Conservation (phyloP, 2,113 vertebrate species). For the Thunnus thynnus region DNA sequence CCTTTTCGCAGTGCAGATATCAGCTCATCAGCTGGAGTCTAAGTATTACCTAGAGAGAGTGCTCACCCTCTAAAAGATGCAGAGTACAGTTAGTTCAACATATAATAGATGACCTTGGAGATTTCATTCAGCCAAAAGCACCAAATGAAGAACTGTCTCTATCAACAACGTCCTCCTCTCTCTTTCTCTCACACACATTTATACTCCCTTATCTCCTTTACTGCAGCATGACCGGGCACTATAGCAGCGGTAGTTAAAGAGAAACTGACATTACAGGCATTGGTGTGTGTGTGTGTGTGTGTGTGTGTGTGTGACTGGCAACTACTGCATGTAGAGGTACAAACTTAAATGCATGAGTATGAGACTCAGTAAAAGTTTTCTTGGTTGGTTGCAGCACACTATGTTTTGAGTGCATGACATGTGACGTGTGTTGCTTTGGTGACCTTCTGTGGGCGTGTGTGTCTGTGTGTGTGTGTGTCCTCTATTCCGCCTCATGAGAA, state of each 20-base stretch:
- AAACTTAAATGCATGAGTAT: conserved; percentile 4
- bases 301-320: not conserved
- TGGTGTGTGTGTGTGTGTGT: conserved; percentile 8
- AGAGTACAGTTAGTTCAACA: conserved; percentile 45
- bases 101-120: conserved; percentile 70
- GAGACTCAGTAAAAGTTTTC: conserved; percentile 34
- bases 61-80: conserved; percentile 43
- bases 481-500: conserved; percentile 59
- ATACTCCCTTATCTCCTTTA: conserved; percentile 29
- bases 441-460: conserved; percentile 33
- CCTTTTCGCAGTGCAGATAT: conserved; percentile 65
- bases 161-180: conserved; percentile 23
- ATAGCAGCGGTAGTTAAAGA: conserved; percentile 20
- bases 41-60: conserved; percentile 46
- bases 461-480: conserved; percentile 31
- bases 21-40: conserved; percentile 47
- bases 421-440: conserved; percentile 4
- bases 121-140: conserved; percentile 64
- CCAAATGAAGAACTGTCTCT: conserved; percentile 55
- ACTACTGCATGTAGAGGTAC: not conserved
- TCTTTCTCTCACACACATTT: not conserved
- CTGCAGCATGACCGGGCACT: conserved; percentile 46
- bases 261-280: conserved; percentile 41
- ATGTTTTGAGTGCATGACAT: not conserved
- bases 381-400: not conserved